A percentile compares a stretch with the other conserved stretches of the same genome.
phyloP scores from a whole-genome alignment of 92 coral and sea anemone species.

The Porites lobata region DNA sequence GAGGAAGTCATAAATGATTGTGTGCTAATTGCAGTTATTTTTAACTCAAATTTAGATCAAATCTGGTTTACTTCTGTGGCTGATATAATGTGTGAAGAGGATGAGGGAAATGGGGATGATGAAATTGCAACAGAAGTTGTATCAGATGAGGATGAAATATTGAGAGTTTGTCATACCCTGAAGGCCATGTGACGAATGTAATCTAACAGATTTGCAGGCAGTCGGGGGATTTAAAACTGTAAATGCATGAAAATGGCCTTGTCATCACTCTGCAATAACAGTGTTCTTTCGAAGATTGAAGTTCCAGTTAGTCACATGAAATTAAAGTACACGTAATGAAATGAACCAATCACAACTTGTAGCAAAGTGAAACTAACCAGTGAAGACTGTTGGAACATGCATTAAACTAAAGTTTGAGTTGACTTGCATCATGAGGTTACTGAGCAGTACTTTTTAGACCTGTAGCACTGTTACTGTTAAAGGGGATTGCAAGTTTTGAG shows the following conservation, averaged over 20 bases:
- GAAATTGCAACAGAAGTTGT: constrained; percentile 78
- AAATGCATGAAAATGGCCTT: not conserved
- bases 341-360: not conserved
- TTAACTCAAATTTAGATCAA: constrained; percentile 67
- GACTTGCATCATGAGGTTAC: not conserved
- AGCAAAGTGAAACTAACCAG: not conserved
- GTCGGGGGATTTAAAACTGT: not conserved
- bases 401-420: not conserved
- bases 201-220: not conserved
- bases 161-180: constrained; percentile 73
- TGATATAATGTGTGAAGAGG: constrained; percentile 73
- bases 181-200: not conserved
- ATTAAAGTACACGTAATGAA: not conserved
- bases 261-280: constrained; percentile 33
- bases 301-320: not conserved
- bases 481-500: too few relatives aligned
- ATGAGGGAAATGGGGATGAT: constrained; percentile 79
- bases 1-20: not conserved
- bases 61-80: constrained; percentile 72
- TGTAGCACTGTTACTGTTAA: too few relatives aligned
- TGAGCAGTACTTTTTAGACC: too few relatives aligned
- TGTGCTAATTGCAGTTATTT: not conserved
- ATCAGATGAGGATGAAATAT: constrained; percentile 91
- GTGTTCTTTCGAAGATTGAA: not conserved
- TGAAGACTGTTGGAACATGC: not conserved